phyloP scores from a whole-genome alignment of 2,113 vertebrate species.

The Gambusia affinis region DNA sequence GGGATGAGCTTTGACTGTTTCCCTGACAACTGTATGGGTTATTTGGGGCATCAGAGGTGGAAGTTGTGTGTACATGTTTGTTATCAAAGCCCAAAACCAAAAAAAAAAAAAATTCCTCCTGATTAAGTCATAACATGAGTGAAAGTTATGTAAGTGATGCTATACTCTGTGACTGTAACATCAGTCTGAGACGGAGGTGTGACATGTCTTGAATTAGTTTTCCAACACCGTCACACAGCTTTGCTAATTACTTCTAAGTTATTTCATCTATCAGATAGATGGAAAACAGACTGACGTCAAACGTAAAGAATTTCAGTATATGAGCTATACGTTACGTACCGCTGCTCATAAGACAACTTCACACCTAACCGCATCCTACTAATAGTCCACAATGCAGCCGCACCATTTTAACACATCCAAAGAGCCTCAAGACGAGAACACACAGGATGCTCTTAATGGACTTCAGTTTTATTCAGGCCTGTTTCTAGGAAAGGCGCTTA shows the following conservation, averaged over 20 bases:
- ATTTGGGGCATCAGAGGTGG: slow-evolving; percentile 53
- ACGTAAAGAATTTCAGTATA: slow-evolving; percentile 4
- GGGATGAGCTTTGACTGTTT: slow-evolving; percentile 58
- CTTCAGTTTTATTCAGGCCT: not conserved
- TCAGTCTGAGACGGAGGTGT: not conserved
- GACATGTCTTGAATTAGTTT: slow-evolving; percentile 10
- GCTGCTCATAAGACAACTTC: slow-evolving; percentile 14
- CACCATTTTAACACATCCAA: not conserved
- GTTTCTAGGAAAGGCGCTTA: slow-evolving; percentile 14
- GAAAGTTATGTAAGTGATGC: not conserved
- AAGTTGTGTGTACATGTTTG: not conserved
- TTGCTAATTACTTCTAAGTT: slow-evolving; percentile 21
- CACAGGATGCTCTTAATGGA: slow-evolving; percentile 20
- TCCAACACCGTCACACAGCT: slow-evolving; percentile 5
- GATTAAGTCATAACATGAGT: slow-evolving; percentile 3
- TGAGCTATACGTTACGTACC: slow-evolving; percentile 2
- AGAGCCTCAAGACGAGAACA: not conserved
- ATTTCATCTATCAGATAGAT: slow-evolving; percentile 36
- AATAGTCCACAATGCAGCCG: slow-evolving; percentile 11
- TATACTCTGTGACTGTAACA: not conserved
- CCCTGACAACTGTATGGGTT: slow-evolving; percentile 71
- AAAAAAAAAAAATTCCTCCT: slow-evolving; percentile 33
- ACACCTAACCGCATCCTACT: slow-evolving; percentile 17
- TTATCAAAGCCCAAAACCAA: slow-evolving; percentile 35
- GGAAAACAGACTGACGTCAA: slow-evolving; percentile 18